Percentiles rank a stretch among this genome's conserved stretches.
These are phyloP conservation scores for Schizothorax lantsangensis DNA, from an alignment of 2,797 vertebrate genomes.

Conservation along the genomic window DNA sequence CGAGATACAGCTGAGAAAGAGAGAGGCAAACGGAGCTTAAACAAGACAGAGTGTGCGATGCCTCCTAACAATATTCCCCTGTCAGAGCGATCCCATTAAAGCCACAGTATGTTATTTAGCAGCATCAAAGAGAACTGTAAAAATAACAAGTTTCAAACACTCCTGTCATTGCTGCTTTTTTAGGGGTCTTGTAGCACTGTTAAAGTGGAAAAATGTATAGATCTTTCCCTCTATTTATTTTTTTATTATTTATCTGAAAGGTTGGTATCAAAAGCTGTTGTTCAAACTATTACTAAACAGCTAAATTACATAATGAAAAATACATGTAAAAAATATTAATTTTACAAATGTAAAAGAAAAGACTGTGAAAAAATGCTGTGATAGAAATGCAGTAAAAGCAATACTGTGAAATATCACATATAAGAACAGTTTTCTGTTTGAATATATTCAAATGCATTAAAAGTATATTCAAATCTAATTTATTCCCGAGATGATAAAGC, in stretches of 20 bases:
- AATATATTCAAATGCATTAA: too few species aligned
- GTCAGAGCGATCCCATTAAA: not conserved
- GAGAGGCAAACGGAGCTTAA: not conserved
- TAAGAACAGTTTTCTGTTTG: too few species aligned
- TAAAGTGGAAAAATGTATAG: not conserved
- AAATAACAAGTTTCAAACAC: not conserved
- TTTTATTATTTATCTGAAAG: not conserved
- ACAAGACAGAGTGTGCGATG: not conserved
- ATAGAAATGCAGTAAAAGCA: too few species aligned
- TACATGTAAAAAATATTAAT: too few species aligned
- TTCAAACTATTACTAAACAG: not conserved
- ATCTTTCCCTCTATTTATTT: not conserved
- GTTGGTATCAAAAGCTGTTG: not conserved
- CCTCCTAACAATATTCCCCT: not conserved
- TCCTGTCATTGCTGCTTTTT: not conserved
- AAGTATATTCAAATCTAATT: too few species aligned
- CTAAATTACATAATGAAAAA: not conserved
- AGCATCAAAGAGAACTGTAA: not conserved
- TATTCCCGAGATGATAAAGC: too few species aligned
- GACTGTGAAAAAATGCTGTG: too few species aligned
- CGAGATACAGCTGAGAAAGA: not conserved
- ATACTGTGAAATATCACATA: too few species aligned
- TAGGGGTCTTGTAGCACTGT: not conserved
- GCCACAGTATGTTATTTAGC: constrained; percentile 1
- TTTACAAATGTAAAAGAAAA: too few species aligned